A percentile compares a stretch with the other conserved stretches of the same genome.
Evolutionary conservation across 1,140 invertebrate species (phyloP).

Genomic region (Ridgeia piscesae): DNA sequence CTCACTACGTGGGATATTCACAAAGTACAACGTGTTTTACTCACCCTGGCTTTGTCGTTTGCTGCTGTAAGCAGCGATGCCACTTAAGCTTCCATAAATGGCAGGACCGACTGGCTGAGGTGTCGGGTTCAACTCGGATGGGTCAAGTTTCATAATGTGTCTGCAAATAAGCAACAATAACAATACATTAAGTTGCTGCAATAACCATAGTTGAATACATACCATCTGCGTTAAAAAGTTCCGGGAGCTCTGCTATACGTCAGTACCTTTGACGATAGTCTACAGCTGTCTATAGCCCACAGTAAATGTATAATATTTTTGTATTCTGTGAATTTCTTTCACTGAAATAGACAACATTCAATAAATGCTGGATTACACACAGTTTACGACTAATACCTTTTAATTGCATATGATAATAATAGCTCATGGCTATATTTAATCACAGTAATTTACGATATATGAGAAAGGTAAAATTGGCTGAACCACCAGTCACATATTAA

Average conservation of each 20-base stretch:
- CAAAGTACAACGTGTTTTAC: not conserved
- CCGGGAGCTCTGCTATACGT: not conserved
- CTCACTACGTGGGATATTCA: too few species aligned
- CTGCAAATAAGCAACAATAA: not conserved
- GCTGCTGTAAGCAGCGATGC: not conserved
- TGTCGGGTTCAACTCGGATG: not conserved
- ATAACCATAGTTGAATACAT: not conserved
- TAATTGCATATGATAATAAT: too few species aligned
- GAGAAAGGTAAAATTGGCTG: not conserved
- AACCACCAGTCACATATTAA: not conserved
- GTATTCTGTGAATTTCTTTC: not conserved
- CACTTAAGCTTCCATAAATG: not conserved
- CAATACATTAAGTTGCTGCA: not conserved
- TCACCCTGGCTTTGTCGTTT: not conserved
- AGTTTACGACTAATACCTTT: too few species aligned
- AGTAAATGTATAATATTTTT: not conserved
- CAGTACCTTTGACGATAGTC: not conserved
- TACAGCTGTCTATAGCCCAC: not conserved
- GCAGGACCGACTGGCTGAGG: not conserved
- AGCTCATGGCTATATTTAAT: too few species aligned
- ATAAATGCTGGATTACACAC: too few species aligned
- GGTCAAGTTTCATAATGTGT: not conserved
- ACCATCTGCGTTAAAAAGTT: not conserved
- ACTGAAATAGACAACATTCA: not conserved
- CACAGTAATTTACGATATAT: too few species aligned